Percentiles rank a stretch among this genome's conserved stretches.
Conservation (phyloP, 2,888 invertebrate genomes). For the Danaus chrysippus region DNA sequence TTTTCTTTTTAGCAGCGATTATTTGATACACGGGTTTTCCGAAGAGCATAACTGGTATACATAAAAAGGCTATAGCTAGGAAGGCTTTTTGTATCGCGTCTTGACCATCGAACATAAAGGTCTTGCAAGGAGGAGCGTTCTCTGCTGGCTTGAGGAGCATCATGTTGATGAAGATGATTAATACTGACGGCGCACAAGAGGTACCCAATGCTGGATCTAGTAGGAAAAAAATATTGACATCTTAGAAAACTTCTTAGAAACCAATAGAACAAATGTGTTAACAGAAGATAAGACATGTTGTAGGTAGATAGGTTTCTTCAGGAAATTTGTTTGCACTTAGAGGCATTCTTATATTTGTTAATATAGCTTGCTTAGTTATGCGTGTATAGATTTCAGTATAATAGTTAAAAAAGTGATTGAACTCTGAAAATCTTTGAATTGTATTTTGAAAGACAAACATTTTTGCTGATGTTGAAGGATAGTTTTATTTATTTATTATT, state of each 20-base stretch:
- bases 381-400: no score
- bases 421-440: no score
- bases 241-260: no score
- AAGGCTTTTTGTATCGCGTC: constrained; percentile 80
- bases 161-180: constrained; percentile 91
- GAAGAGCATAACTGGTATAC: constrained; percentile 88
- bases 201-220: constrained; percentile 67
- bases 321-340: no score
- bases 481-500: background rate
- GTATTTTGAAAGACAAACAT: no score
- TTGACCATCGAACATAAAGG: constrained; percentile 81
- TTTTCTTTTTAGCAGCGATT: constrained; percentile 60
- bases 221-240: constrained; percentile 22
- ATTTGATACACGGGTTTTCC: constrained; percentile 86
- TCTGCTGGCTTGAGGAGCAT: constrained; percentile 79
- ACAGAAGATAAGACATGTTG: no score
- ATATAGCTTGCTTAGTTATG: no score
- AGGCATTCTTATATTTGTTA: no score
- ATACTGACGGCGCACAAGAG: constrained; percentile 86
- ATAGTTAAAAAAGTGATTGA: no score
- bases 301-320: no score
- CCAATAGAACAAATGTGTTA: no score
- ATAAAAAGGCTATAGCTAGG: constrained; percentile 81
- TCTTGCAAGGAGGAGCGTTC: constrained; percentile 65
- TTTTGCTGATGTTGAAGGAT: background rate